Base-by-base conservation (phyloP, 2,797 vertebrate genomes). In the Pogonophryne albipinna region DNA sequence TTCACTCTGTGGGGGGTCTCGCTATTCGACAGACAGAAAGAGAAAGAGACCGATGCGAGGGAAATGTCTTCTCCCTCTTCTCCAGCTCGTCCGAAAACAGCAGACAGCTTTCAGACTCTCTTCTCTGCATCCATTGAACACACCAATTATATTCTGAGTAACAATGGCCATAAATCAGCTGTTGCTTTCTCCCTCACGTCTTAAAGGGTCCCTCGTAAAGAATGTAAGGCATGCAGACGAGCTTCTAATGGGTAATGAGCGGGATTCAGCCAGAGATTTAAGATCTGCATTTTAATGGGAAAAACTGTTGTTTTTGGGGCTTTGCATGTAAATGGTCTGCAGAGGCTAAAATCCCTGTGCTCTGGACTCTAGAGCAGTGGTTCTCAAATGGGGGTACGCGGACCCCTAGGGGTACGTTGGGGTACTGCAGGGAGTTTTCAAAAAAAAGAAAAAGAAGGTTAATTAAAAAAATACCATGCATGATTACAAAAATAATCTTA, bases 101-200 rank as follows among this genome's bases (percentile, higher is more conserved):
- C 38, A 27, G 27, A 27, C 27, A 27, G 4, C 27, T 27, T 27
- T 4, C 27, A 27, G 27, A 27, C 27, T 27, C 27, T 27, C n/a
- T 31, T 57, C 57, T 20, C 45, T 56, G 57, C 34, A 65, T 78
- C 44, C 23, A 82, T 86, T 82, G 71, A 85, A 85, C 68, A 52
- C 67, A 50, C 65, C 76, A 85, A 88, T 85, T 83, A 85, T 27
- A 89, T 64, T 41, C 4, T 31, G 63, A 20, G 76, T 74, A 81
- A 84, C 85, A 89, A 71, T 16, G 70, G 67, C 51, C 74, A 78
- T 86, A 77, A 82, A 89, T 91, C 85, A 84, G 55, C 42, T 73
- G 60, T 77, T 74, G 84, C 78, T 87, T 87, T 71, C 80, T 78
- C 57, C 76, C 61, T 67, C 5, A 3, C 11, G 55, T 79, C 65